Evolutionary conservation across 64 coral and sea anemone genomes (phyloP).

Genomic region (Platygyra sinensis): DNA sequence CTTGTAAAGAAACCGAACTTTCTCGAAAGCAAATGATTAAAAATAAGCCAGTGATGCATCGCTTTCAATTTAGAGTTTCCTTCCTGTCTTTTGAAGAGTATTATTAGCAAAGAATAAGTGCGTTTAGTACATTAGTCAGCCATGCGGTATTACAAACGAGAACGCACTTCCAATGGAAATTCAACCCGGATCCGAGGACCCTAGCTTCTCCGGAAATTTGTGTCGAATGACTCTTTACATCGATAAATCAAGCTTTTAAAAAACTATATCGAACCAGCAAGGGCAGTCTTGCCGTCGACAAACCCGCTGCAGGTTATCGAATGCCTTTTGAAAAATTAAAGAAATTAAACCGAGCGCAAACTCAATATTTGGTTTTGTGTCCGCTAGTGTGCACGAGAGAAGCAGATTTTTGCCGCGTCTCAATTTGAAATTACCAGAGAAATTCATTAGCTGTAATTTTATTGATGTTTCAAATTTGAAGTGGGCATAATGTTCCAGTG

Average conservation of each 20-base stretch:
- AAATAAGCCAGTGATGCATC: not conserved
- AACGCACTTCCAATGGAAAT: not conserved
- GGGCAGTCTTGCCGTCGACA: not conserved
- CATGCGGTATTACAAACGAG: not conserved
- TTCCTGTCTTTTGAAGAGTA: not conserved
- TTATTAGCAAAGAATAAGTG: not conserved
- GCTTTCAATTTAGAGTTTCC: not conserved
- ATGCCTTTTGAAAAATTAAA: not conserved
- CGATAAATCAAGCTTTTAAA: not conserved
- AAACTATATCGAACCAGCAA: not conserved
- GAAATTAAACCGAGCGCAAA: not conserved
- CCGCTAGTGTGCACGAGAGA: not conserved
- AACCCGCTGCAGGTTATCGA: not conserved
- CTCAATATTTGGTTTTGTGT: not conserved
- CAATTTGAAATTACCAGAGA: not conserved
- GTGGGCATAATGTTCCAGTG: not conserved
- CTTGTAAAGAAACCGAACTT: not conserved
- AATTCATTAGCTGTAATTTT: conserved; percentile 4
- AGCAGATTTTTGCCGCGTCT: not conserved
- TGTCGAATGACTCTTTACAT: not conserved
- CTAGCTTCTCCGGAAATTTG: not conserved
- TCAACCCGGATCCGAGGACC: not conserved
- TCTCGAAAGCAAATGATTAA: not conserved
- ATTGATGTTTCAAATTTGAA: conserved; percentile 5
- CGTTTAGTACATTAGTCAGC: not conserved